Percentiles rank a stretch among this genome's conserved stretches.
Conservation (phyloP, 2,113 vertebrate genomes). For the Apaloderma vittatum region DNA sequence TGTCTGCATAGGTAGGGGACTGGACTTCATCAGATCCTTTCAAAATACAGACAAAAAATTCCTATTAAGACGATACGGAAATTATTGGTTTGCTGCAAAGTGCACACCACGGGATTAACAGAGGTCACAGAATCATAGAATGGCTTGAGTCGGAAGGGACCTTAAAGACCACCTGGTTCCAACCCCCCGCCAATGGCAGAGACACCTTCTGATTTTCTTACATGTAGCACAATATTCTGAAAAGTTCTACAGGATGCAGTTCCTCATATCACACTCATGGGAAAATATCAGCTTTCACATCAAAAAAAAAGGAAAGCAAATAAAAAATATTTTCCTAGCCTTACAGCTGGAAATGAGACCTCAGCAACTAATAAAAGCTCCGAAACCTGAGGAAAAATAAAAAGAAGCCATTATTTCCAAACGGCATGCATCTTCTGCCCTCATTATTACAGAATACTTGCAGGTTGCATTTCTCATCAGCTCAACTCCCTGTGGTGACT, state of each 20-base stretch:
- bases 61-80: neutral
- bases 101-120: neutral
- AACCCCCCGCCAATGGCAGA: no score
- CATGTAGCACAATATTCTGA: neutral
- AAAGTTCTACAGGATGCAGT: neutral
- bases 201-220: neutral
- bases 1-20: neutral
- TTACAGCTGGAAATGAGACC: neutral
- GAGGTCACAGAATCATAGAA: neutral
- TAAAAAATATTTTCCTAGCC: neutral
- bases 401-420: neutral
- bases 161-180: no score
- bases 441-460: conserved; percentile 9
- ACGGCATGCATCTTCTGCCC: neutral
- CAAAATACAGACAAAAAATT: neutral
- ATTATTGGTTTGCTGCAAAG: neutral
- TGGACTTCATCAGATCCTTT: neutral
- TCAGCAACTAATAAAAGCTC: neutral
- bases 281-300: neutral
- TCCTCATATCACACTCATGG: neutral
- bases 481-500: neutral
- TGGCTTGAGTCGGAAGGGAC: no score
- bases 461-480: neutral
- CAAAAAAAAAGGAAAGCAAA: neutral
- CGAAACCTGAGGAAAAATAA: neutral